Percentiles rank a stretch among this genome's conserved stretches.
These are phyloP conservation scores for Phortica okadai DNA, from an alignment of 2,888 invertebrate genomes.

Conservation along the genomic window DNA sequence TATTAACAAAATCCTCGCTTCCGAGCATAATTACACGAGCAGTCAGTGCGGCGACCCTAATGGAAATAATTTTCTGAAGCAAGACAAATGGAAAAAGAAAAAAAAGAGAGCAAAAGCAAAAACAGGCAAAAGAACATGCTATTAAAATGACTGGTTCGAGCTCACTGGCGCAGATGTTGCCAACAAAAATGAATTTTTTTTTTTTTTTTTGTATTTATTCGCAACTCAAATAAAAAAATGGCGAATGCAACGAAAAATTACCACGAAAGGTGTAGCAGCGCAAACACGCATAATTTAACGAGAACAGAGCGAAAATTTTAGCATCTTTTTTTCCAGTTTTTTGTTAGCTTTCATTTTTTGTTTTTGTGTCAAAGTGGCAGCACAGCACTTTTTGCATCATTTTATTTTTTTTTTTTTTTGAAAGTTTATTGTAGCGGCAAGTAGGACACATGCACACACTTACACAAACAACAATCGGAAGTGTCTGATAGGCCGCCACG, in stretches of 20 bases:
- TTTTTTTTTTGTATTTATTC: background rate
- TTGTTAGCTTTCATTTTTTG: background rate
- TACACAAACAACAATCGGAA: background rate
- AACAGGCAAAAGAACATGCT: background rate
- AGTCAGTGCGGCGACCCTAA: background rate
- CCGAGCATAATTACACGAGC: background rate
- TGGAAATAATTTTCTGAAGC: background rate
- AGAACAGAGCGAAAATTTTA: background rate
- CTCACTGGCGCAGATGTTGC: background rate
- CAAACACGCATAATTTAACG: slow-evolving; percentile 26
- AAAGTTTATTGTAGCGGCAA: slow-evolving; percentile 22
- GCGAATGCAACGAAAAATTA: slow-evolving; percentile 1
- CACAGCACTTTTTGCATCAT: slow-evolving; percentile 11
- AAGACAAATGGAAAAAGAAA: background rate
- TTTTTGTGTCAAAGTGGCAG: slow-evolving; percentile 8
- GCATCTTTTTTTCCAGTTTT: background rate
- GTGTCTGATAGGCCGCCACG: background rate
- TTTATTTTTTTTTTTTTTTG: slow-evolving; percentile 24
- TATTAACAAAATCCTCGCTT: background rate
- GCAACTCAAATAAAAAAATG: background rate
- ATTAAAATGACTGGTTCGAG: background rate
- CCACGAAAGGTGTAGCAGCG: slow-evolving; percentile 11
- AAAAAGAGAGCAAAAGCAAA: background rate
- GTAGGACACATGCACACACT: background rate
- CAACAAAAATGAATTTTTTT: background rate